Percentiles rank a stretch among this genome's conserved stretches.
Evolutionary conservation across 1,140 invertebrate genomes (phyloP).

Genomic region (Macrotrachela quadricornifera): DNA sequence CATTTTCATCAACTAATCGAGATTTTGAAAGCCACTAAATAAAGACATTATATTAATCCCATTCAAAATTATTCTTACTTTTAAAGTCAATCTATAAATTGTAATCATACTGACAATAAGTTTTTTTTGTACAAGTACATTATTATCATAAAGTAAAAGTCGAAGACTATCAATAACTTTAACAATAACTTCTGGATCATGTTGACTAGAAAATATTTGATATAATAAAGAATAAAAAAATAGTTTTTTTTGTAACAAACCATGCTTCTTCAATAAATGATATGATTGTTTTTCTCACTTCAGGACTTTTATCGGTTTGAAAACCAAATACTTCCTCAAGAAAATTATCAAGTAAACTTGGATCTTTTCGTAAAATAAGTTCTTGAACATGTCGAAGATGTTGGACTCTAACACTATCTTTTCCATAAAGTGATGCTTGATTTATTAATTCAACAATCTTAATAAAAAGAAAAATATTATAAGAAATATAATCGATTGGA

Average conservation of each 20-base stretch:
- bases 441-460: constrained; percentile 59
- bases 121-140: constrained; percentile 67
- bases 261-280: constrained; percentile 84
- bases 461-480: too few relatives aligned
- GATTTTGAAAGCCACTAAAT: constrained; percentile 55
- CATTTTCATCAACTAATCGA: constrained; percentile 44
- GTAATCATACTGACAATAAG: constrained; percentile 65
- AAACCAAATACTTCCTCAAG: constrained; percentile 68
- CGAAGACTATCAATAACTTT: constrained; percentile 49
- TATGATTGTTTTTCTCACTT: constrained; percentile 66
- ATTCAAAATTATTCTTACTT: constrained; percentile 17
- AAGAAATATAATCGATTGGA: too few relatives aligned
- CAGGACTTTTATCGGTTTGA: constrained; percentile 54
- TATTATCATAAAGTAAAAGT: constrained; percentile 52
- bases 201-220: constrained; percentile 44
- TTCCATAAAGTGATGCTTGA: constrained; percentile 43
- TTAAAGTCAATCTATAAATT: constrained; percentile 54
- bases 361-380: constrained; percentile 56
- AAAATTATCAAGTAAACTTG: constrained; percentile 59
- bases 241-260: constrained; percentile 34
- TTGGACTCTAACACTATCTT: constrained; percentile 39
- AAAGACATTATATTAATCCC: not conserved
- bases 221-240: not conserved
- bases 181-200: constrained; percentile 54
- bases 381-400: constrained; percentile 51